Conservation (phyloP, 2,113 vertebrate genomes). For the Semnornis frantzii region DNA sequence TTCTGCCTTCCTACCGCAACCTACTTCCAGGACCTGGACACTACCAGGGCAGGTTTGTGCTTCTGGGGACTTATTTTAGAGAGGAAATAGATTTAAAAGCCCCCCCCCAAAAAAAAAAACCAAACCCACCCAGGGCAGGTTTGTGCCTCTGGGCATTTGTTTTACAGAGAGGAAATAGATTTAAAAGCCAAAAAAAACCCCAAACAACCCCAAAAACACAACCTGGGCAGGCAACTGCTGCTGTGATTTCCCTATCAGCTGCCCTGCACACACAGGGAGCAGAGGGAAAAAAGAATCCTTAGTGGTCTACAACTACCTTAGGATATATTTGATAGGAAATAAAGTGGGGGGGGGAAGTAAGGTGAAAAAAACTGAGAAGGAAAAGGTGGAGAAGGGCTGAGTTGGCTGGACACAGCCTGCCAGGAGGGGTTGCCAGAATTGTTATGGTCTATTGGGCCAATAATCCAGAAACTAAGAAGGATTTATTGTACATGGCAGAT, state of each 20-base stretch:
- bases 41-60: background rate
- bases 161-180: no score
- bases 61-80: background rate
- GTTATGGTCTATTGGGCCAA: slow-evolving; percentile 67
- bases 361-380: background rate
- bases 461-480: slow-evolving; percentile 72
- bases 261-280: background rate
- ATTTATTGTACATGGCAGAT: slow-evolving; percentile 73
- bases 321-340: slow-evolving; percentile 46
- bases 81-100: background rate
- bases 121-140: background rate
- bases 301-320: background rate
- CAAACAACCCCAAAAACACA: no score
- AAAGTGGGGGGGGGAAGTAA: no score
- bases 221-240: background rate
- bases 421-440: slow-evolving; percentile 68
- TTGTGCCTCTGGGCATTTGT: no score
- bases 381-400: slow-evolving; percentile 43
- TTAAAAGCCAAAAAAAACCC: no score
- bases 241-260: slow-evolving; percentile 45
- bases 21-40: background rate
- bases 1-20: background rate
- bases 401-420: slow-evolving; percentile 29
- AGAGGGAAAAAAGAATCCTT: no score
- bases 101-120: no score